These are phyloP conservation scores for Capitella teleta DNA, from an alignment of 1,140 invertebrate species.

Conservation along the genomic window DNA sequence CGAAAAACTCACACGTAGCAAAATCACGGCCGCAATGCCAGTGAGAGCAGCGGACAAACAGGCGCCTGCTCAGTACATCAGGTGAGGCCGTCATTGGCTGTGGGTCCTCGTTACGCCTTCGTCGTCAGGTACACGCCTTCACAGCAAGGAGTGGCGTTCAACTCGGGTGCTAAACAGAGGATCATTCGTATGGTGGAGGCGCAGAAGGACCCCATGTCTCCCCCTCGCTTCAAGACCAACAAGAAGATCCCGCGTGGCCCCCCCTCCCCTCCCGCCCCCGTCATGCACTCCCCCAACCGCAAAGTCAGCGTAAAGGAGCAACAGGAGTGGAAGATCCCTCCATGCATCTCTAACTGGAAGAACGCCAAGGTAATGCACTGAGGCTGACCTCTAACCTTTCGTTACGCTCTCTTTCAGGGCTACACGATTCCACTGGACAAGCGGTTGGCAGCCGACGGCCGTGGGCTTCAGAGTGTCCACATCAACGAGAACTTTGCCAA, in stretches of 20 bases:
- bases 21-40: constrained; percentile 75
- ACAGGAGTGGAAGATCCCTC: constrained; percentile 99
- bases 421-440: constrained; percentile 99
- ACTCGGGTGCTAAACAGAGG: constrained; percentile 93
- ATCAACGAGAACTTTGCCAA: constrained; percentile 99
- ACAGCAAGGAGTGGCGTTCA: constrained; percentile 87
- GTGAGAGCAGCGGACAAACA: constrained; percentile 79
- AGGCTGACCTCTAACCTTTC: too few relatives aligned
- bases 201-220: constrained; percentile 96
- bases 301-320: constrained; percentile 86
- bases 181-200: constrained; percentile 94
- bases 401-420: constrained; percentile 42
- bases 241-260: constrained; percentile 83
- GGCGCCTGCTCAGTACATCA: constrained; percentile 86
- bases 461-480: constrained; percentile 91
- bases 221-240: constrained; percentile 81
- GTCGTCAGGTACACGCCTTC: constrained; percentile 79
- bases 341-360: constrained; percentile 99
- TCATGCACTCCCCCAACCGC: constrained; percentile 93
- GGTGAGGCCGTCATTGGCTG: constrained; percentile 16
- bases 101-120: neutral
- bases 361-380: constrained; percentile 83
- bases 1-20: constrained; percentile 36
- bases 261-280: constrained; percentile 91
- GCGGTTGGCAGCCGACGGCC: constrained; percentile 90